Conservation (phyloP, 2,797 vertebrate species). For the Sebastes cheni region DNA sequence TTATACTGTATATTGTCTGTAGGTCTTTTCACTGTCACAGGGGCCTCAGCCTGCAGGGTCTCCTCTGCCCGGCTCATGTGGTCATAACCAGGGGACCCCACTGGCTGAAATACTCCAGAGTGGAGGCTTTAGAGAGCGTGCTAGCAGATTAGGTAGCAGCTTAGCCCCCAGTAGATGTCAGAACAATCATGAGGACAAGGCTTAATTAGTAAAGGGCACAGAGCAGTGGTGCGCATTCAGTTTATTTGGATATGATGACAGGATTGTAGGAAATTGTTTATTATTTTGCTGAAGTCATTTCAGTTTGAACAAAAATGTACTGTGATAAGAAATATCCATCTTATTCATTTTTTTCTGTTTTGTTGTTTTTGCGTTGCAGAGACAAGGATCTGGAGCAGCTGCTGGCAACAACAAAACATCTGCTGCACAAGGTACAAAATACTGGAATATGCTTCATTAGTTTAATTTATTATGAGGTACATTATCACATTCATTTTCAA, state of each 20-base stretch:
- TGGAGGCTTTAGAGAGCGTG: not conserved
- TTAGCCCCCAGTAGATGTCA: constrained; percentile 34
- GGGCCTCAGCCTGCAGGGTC: not conserved
- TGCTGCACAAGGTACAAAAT: constrained; percentile 88
- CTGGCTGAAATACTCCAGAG: not conserved
- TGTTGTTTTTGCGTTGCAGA: constrained; percentile 77
- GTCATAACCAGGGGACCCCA: not conserved
- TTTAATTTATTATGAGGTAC: not conserved
- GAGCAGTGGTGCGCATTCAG: not conserved
- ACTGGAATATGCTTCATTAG: not conserved
- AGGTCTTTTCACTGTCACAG: constrained; percentile 15
- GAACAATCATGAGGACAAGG: constrained; percentile 23
- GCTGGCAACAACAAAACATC: constrained; percentile 92
- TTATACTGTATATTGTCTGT: not conserved
- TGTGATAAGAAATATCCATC: not conserved
- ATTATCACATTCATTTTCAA: not conserved
- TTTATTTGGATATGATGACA: not conserved
- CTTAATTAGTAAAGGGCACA: constrained; percentile 30
- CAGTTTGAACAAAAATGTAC: not conserved
- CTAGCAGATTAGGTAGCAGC: constrained; percentile 11
- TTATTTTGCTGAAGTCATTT: not conserved
- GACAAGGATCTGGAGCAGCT: constrained; percentile 91
- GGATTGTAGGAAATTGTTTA: not conserved
- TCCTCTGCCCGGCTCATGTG: not conserved
- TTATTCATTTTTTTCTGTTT: constrained; percentile 17